Evolutionary conservation across 2,888 invertebrate species (phyloP).

Genomic region (Anagyrus pseudococci): DNA sequence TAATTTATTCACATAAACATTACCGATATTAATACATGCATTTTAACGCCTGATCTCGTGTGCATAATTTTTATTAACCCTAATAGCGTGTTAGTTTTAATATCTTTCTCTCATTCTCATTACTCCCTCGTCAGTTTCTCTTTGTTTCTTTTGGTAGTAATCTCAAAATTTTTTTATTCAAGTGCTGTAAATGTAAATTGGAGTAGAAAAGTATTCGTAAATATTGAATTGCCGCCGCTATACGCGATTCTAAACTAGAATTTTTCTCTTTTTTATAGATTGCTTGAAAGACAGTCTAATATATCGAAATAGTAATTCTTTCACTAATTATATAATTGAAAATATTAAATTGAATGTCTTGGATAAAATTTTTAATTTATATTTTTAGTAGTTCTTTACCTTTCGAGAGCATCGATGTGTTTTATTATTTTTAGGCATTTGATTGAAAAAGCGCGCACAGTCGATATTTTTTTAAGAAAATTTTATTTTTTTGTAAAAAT

Average conservation of each 20-base stretch:
- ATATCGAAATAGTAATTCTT: background rate
- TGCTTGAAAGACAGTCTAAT: constrained; percentile 21
- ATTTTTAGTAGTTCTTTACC: constrained; percentile 5
- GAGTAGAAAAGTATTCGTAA: constrained; percentile 22
- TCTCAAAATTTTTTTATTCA: constrained; percentile 27
- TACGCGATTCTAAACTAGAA: constrained; percentile 22
- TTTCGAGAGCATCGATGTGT: constrained; percentile 25
- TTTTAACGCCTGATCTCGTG: constrained; percentile 20
- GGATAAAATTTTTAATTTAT: no score
- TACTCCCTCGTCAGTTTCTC: constrained; percentile 10
- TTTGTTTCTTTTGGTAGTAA: constrained; percentile 17
- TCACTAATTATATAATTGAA: constrained; percentile 19
- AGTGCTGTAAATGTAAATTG: constrained; percentile 22
- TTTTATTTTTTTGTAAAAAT: no score
- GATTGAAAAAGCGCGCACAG: background rate
- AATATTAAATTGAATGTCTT: constrained; percentile 12
- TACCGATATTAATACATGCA: constrained; percentile 36
- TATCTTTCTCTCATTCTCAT: background rate
- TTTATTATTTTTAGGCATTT: constrained; percentile 11
- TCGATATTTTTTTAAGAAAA: background rate
- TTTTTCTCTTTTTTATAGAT: constrained; percentile 11
- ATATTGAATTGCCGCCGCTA: constrained; percentile 13
- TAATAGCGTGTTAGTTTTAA: constrained; percentile 33
- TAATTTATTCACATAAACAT: constrained; percentile 37
- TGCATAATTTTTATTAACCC: constrained; percentile 42